Conservation (phyloP, 1,140 invertebrate species). For the Apis mellifera region DNA sequence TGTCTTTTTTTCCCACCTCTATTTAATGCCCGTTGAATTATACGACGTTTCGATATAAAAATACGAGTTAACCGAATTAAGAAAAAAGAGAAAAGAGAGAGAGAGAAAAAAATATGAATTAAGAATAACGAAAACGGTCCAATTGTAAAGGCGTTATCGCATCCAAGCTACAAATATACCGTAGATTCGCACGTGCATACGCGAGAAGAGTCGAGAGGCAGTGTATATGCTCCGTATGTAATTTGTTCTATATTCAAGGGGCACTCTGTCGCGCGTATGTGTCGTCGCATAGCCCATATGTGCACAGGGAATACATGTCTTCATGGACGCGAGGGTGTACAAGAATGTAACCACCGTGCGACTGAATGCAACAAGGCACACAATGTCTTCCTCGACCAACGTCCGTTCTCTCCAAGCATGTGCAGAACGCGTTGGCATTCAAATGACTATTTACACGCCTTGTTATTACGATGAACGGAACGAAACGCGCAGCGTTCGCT, state of each 20-base stretch:
- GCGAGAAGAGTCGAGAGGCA: constrained; percentile 2
- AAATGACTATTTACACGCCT: constrained; percentile 40
- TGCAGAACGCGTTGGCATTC: constrained; percentile 40
- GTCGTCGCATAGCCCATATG: neutral
- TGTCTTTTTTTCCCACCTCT: neutral
- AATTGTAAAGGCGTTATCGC: constrained; percentile 18
- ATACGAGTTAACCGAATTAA: neutral
- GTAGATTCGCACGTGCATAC: constrained; percentile 5
- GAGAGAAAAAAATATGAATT: neutral
- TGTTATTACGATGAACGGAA: constrained; percentile 11
- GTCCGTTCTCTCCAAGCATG: constrained; percentile 33
- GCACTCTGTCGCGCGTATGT: constrained; percentile 2
- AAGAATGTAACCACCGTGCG: constrained; percentile 39
- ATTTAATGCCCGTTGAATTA: neutral
- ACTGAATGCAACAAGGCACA: constrained; percentile 27
- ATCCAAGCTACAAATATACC: neutral
- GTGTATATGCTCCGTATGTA: constrained; percentile 25
- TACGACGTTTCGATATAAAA: too few relatives aligned
- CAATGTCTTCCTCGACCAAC: constrained; percentile 23
- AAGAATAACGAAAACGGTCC: constrained; percentile 6
- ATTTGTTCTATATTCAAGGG: constrained; percentile 47
- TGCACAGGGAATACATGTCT: constrained; percentile 32
- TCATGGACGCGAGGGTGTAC: constrained; percentile 37
- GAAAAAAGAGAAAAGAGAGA: too few relatives aligned
- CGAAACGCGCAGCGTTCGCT: neutral